Percentiles rank a stretch among this genome's conserved stretches.
phyloP scores from a whole-genome alignment of 2,113 vertebrate genomes.

The Dicentrarchus labrax region DNA sequence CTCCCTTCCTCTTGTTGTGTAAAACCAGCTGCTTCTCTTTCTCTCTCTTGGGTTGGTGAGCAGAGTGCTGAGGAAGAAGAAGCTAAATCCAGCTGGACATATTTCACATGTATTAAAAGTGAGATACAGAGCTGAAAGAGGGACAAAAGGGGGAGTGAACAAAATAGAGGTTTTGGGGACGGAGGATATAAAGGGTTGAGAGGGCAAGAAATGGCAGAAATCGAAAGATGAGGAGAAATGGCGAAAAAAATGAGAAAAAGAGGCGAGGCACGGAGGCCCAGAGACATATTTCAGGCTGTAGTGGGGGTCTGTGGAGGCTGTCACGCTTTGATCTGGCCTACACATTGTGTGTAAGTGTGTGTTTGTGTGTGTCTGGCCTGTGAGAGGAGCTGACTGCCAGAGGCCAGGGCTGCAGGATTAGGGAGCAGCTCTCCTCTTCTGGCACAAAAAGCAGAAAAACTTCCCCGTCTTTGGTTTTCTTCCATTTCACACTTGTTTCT shows the following conservation, averaged over 20 bases:
- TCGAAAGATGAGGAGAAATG: background rate
- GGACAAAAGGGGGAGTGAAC: background rate
- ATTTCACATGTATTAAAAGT: conserved; percentile 58
- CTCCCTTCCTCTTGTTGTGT: conserved; percentile 48
- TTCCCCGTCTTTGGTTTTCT: background rate
- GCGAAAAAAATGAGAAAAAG: background rate
- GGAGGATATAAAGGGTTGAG: background rate
- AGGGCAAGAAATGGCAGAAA: background rate
- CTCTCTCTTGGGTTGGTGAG: conserved; percentile 57
- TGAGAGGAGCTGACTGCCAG: conserved; percentile 58
- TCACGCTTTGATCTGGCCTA: conserved; percentile 76
- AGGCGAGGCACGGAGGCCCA: background rate
- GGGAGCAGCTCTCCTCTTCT: conserved; percentile 40
- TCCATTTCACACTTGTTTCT: background rate
- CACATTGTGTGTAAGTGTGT: conserved; percentile 36
- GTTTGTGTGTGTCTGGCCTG: conserved; percentile 48
- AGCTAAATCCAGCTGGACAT: conserved; percentile 69
- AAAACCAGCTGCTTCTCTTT: conserved; percentile 61
- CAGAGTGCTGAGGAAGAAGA: conserved; percentile 54
- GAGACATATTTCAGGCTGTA: conserved; percentile 56
- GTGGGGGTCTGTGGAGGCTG: conserved; percentile 49
- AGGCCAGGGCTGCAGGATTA: conserved; percentile 69
- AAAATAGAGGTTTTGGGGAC: conserved; percentile 24
- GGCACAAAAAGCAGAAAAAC: conserved; percentile 29
- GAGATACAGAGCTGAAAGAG: background rate